phyloP scores from a whole-genome alignment of 2,113 vertebrate genomes.

The Callopanchax toddi region DNA sequence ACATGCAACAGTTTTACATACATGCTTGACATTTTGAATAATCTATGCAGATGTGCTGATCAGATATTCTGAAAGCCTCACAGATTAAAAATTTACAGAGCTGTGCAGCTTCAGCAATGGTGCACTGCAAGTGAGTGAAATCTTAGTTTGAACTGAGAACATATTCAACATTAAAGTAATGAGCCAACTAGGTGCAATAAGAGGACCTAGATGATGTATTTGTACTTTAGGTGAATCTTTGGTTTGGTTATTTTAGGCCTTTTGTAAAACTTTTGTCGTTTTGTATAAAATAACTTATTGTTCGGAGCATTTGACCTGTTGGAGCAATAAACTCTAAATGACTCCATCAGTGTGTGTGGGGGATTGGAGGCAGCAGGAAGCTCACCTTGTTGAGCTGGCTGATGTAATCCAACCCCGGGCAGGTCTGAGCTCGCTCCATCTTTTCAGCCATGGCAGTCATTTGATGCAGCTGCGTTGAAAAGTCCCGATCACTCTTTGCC shows the following conservation, averaged over 20 bases:
- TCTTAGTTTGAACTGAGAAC: not conserved
- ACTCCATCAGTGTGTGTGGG: not conserved
- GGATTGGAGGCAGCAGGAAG: not conserved
- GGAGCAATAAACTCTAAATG: too few species aligned
- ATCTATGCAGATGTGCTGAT: slow-evolving; percentile 8
- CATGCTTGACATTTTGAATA: slow-evolving; percentile 10
- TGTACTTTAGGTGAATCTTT: not conserved
- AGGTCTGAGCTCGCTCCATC: slow-evolving; percentile 80
- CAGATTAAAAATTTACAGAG: slow-evolving; percentile 9
- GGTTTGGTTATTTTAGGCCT: too few species aligned
- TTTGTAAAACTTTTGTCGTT: not conserved
- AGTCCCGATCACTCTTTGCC: slow-evolving; percentile 92
- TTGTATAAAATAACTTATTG: too few species aligned
- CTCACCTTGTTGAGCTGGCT: slow-evolving; percentile 87
- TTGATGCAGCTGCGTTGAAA: slow-evolving; percentile 88
- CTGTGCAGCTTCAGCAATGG: not conserved
- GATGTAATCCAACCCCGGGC: slow-evolving; percentile 65
- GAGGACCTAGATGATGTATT: not conserved
- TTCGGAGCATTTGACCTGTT: too few species aligned
- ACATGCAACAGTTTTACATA: not conserved
- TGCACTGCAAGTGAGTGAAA: not conserved
- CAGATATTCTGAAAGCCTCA: slow-evolving; percentile 7
- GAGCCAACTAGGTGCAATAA: not conserved
- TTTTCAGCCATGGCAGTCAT: slow-evolving; percentile 86
- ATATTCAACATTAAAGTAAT: slow-evolving; percentile 1